Conservation (phyloP, 2,797 vertebrate species). For the Myripristis jacobus region DNA sequence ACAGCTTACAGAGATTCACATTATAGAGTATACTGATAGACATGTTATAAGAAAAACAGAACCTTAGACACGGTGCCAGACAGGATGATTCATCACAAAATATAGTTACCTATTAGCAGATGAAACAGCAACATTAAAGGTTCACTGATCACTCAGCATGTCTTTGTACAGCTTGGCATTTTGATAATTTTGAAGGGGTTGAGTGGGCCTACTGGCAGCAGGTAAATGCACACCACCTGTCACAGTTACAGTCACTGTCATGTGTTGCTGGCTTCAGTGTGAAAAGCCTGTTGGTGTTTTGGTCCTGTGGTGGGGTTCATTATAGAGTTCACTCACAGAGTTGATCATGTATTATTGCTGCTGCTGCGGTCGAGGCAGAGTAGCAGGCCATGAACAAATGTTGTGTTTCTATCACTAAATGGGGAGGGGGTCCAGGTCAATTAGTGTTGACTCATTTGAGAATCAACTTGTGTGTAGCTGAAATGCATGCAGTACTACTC, state of each 20-base stretch:
- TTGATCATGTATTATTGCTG: constrained; percentile 6
- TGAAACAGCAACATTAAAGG: too few species aligned
- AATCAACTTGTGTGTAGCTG: constrained; percentile 18
- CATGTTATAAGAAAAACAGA: too few species aligned
- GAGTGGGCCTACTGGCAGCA: background rate
- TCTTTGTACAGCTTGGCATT: too few species aligned
- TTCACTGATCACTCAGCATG: too few species aligned
- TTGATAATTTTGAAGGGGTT: background rate
- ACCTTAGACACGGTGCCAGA: too few species aligned
- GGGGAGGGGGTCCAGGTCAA: background rate
- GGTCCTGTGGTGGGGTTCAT: background rate
- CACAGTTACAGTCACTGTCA: background rate
- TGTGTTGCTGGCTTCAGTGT: background rate
- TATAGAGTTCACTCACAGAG: background rate
- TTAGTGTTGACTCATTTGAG: constrained; percentile 27
- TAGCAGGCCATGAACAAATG: constrained; percentile 1
- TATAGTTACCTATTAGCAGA: too few species aligned
- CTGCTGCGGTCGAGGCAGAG: background rate
- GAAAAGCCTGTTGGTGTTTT: background rate
- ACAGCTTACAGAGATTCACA: too few species aligned
- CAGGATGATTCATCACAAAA: too few species aligned
- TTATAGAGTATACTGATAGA: too few species aligned
- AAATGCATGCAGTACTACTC: constrained; percentile 29
- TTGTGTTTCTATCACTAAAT: constrained; percentile 12
- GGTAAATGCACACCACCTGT: background rate